Evolutionary conservation across 2,113 vertebrate genomes (phyloP).

Genomic region (Merops nubicus): DNA sequence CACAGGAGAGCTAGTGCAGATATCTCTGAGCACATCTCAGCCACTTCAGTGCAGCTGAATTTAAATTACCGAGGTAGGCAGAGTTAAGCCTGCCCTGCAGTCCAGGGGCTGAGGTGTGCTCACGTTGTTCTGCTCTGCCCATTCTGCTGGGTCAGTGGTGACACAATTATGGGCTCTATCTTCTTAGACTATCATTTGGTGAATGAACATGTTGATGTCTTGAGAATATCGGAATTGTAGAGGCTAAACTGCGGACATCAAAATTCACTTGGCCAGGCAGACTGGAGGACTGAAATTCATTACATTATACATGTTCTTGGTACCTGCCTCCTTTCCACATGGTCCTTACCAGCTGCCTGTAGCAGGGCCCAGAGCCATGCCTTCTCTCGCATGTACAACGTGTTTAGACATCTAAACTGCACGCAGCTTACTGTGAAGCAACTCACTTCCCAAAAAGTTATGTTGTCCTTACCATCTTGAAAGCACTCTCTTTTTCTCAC

Average conservation of each 20-base stretch:
- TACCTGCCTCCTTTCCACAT: neutral
- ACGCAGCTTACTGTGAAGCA: neutral
- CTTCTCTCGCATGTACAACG: neutral
- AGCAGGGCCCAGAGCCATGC: neutral
- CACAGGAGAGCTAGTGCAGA: slow-evolving; percentile 10
- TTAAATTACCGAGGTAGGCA: neutral
- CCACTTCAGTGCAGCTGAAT: neutral
- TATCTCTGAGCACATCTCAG: neutral
- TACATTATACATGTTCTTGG: neutral
- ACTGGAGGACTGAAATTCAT: neutral
- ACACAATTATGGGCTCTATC: neutral
- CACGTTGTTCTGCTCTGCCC: neutral
- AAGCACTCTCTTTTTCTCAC: neutral
- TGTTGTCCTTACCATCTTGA: neutral
- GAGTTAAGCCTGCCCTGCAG: neutral
- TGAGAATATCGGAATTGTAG: neutral
- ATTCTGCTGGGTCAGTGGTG: neutral
- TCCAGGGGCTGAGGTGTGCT: neutral
- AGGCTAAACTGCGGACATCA: neutral
- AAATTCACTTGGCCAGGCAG: neutral
- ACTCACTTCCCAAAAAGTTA: neutral
- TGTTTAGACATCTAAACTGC: neutral
- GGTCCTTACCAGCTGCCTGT: neutral
- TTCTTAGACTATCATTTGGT: neutral
- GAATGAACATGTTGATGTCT: neutral